Base-by-base conservation (phyloP, 2,113 vertebrate species). In the Thamnophis sirtalis region DNA sequence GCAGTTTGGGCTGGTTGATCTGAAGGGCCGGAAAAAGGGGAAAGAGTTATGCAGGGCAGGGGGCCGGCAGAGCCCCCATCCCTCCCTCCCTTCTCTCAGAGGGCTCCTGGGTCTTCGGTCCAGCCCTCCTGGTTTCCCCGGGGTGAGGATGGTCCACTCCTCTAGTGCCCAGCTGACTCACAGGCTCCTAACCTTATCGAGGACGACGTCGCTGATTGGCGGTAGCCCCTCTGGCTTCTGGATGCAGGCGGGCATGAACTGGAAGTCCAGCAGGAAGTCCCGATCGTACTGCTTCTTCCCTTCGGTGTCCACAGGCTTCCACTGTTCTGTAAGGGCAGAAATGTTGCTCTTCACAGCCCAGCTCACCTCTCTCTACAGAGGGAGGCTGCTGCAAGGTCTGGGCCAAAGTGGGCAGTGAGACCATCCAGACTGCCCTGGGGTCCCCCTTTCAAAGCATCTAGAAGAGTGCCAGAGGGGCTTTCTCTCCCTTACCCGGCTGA, bases 201-300 rank as follows among this genome's bases (percentile, higher is more conserved):
- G 98, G 96, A 99, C 99, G 95, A 99, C 99, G 1, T 99, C 99
- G 0, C 98, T 99, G 96, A 99, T 99, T 13, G 98, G 98, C 53
- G 99, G 99, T 87, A 99, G 97, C 10, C 99, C 99, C 93, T 99
- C 99, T 0, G 99, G 99, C 90, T 98, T 99, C 94, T 98, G 99
- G 90, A 98, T 94, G 60, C 99, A 99, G 80, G 98, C 98, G 0
- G 98, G 98, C 98, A 98, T 98, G 96, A 98, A 99, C 97, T 99
- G 99, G 96, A 99, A 98, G 87, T 98, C 98, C 93, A 99, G 96
- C 43, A 99, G 96, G 97, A 99, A 99, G 49, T 98, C 98, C 86
- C 99, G 96, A 96, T 98, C 96, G 1, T 99, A 99, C 95, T 99
- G 99, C 90, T 98, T 98, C 97, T 99, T 99, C 92, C 98, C 98